phyloP scores from a whole-genome alignment of 2,113 vertebrate species.

The Tragelaphus scriptus region DNA sequence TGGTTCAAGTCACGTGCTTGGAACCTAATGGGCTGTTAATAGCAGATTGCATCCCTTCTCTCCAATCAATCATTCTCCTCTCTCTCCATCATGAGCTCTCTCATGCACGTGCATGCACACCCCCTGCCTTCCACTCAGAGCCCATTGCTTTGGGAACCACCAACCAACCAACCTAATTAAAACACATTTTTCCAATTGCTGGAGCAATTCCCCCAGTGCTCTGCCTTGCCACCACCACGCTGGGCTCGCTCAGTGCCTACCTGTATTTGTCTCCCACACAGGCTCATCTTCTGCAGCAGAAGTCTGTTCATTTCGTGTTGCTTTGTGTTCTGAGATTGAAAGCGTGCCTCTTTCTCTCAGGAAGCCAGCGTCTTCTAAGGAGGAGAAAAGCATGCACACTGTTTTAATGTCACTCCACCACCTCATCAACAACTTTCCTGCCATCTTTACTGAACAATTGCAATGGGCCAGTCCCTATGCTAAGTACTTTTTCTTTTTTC shows the following conservation, averaged over 20 bases:
- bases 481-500: background rate
- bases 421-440: background rate
- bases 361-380: background rate
- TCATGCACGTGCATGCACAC: background rate
- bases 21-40: slow-evolving; percentile 57
- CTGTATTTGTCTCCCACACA: slow-evolving; percentile 56
- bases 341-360: slow-evolving; percentile 31
- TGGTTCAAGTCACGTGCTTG: slow-evolving; percentile 51
- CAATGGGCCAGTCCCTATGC: background rate
- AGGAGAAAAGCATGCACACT: accelerated
- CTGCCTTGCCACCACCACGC: slow-evolving; percentile 45
- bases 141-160: slow-evolving; percentile 75
- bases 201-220: slow-evolving; percentile 71
- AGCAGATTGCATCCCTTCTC: slow-evolving; percentile 58
- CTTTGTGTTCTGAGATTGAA: slow-evolving; percentile 62
- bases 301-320: slow-evolving; percentile 41
- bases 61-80: background rate
- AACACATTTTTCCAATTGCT: slow-evolving; percentile 72
- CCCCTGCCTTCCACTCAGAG: slow-evolving; percentile 30
- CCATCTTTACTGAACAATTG: background rate
- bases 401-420: accelerated
- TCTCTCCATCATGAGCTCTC: background rate
- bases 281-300: slow-evolving; percentile 61
- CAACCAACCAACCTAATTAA: slow-evolving; percentile 78
- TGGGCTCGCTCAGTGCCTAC: slow-evolving; percentile 59